Evolutionary conservation across 2,888 invertebrate genomes (phyloP).

Genomic region (Apamea crenata): DNA sequence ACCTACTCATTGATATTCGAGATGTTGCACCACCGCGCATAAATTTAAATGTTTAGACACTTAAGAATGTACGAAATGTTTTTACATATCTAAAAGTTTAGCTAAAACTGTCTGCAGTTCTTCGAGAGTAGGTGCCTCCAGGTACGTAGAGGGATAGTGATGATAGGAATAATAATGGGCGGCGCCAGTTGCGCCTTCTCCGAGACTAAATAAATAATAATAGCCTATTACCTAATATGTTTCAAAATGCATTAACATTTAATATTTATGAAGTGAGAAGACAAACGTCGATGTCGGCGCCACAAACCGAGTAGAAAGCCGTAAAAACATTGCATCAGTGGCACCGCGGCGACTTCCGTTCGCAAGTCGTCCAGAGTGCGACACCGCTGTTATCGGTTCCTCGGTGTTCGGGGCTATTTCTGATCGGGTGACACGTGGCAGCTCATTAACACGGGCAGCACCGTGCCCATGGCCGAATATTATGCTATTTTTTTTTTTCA

Average conservation of each 20-base stretch:
- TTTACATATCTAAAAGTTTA: slow-evolving; percentile 7
- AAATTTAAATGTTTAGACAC: slow-evolving; percentile 47
- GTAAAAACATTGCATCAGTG: slow-evolving; percentile 66
- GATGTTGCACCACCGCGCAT: slow-evolving; percentile 37
- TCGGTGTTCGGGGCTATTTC: slow-evolving; percentile 65
- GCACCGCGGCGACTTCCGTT: slow-evolving; percentile 65
- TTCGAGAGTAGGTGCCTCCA: neutral
- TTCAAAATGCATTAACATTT: slow-evolving; percentile 35
- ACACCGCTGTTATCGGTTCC: slow-evolving; percentile 64
- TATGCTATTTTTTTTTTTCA: slow-evolving; percentile 29
- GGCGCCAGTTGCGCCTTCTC: neutral
- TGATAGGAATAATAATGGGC: neutral
- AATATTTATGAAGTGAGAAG: slow-evolving; percentile 47
- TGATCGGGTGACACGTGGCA: slow-evolving; percentile 65
- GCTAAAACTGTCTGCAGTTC: neutral
- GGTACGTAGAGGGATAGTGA: neutral
- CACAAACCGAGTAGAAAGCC: slow-evolving; percentile 60
- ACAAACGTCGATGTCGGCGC: slow-evolving; percentile 53
- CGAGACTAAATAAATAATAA: neutral
- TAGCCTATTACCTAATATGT: slow-evolving; percentile 1
- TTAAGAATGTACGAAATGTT: slow-evolving; percentile 32
- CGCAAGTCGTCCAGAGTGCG: slow-evolving; percentile 61
- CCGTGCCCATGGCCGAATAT: slow-evolving; percentile 42
- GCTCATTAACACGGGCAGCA: slow-evolving; percentile 63
- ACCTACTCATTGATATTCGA: slow-evolving; percentile 56